Percentiles rank a stretch among this genome's conserved stretches.
Evolutionary conservation across 2,113 vertebrate genomes (phyloP).

Genomic region (Pelobates fuscus): DNA sequence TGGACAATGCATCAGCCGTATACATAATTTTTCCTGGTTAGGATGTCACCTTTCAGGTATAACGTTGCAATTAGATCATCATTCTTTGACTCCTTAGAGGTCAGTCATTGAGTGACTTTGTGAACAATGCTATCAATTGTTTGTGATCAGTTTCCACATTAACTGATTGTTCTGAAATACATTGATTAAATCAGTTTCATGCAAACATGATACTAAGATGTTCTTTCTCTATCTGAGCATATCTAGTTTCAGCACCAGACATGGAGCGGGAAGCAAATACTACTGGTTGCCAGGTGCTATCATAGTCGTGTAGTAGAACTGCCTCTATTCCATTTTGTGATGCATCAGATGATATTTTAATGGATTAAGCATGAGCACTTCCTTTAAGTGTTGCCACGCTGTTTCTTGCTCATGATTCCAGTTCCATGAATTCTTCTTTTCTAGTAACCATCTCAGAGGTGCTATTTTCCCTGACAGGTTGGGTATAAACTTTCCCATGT

Average conservation of each 20-base stretch:
- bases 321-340: no score
- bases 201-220: neutral
- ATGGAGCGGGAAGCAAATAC: no score
- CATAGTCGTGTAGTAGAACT: no score
- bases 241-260: neutral
- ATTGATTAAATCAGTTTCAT: neutral
- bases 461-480: no score
- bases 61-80: neutral
- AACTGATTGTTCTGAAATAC: neutral
- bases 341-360: no score
- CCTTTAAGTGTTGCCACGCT: no score
- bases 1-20: neutral
- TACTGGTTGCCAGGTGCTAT: no score
- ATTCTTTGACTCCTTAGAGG: neutral
- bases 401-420: no score
- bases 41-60: neutral
- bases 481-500: no score
- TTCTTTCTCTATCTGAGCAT: constrained; percentile 6
- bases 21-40: neutral
- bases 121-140: neutral
- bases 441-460: no score
- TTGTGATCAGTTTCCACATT: neutral
- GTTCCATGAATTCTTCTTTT: no score
- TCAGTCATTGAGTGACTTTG: neutral
- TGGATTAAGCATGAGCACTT: no score